A percentile compares a stretch with the other conserved stretches of the same genome.
Evolutionary conservation across 2,888 invertebrate species (phyloP).

Genomic region (Machimus rusticus): DNA sequence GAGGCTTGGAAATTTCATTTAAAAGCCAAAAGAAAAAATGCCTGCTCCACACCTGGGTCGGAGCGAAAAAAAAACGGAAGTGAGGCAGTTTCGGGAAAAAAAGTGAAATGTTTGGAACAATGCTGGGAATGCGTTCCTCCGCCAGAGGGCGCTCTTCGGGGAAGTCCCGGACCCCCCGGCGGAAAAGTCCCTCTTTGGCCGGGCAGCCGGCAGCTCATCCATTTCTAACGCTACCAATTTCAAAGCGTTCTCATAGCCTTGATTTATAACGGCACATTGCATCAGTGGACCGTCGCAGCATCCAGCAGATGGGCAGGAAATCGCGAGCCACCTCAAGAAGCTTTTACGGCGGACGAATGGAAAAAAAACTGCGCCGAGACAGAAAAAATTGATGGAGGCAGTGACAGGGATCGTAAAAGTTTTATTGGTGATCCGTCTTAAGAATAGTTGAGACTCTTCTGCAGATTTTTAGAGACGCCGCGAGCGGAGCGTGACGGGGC

Average conservation of each 20-base stretch:
- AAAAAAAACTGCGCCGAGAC: not conserved
- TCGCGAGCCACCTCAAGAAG: not conserved
- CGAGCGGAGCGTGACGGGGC: not conserved
- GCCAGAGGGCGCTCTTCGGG: not conserved
- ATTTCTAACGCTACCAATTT: not conserved
- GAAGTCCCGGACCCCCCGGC: not conserved
- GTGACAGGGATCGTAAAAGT: not conserved
- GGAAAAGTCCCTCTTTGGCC: not conserved
- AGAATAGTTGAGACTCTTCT: not conserved
- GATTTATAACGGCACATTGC: slow-evolving; percentile 1
- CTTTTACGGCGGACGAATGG: not conserved
- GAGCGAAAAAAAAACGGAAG: not conserved
- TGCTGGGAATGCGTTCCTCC: slow-evolving; percentile 7
- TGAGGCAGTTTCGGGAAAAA: not conserved
- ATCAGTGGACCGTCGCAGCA: not conserved
- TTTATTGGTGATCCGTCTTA: not conserved
- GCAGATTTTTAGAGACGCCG: not conserved
- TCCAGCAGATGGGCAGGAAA: not conserved
- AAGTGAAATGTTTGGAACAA: slow-evolving; percentile 29
- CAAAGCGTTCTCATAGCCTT: not conserved
- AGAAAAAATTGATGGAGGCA: not conserved
- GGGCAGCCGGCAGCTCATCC: not conserved
- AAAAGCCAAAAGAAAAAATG: not conserved
- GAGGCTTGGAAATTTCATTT: not conserved
- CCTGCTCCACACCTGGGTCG: slow-evolving; percentile 1